Percentiles rank a stretch among this genome's conserved stretches.
phyloP scores from a whole-genome alignment of 2,113 vertebrate genomes.

The Tetrax tetrax region DNA sequence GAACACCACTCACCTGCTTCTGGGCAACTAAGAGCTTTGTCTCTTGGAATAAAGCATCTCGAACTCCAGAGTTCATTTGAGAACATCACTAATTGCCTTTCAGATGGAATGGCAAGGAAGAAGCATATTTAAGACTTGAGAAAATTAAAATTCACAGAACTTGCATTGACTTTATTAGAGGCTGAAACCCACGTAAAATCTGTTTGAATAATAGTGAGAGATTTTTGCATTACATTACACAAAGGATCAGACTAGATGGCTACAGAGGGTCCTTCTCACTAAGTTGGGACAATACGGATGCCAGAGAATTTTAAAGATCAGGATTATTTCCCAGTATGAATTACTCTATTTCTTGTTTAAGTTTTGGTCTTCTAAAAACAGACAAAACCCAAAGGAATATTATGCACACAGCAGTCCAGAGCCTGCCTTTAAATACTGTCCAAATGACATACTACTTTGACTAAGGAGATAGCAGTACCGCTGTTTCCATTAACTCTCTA shows the following conservation, averaged over 20 bases:
- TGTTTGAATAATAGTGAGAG: neutral
- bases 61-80: neutral
- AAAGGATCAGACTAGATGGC: neutral
- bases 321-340: neutral
- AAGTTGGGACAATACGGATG: neutral
- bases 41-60: neutral
- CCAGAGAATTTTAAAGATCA: neutral
- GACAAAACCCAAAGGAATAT: constrained; percentile 11
- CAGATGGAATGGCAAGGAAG: neutral
- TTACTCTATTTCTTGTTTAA: neutral
- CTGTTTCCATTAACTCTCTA: constrained; percentile 6
- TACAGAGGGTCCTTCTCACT: neutral
- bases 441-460: constrained; percentile 18
- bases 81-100: neutral
- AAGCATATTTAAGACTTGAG: neutral
- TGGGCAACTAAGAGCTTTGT: neutral
- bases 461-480: constrained; percentile 31
- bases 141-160: neutral
- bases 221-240: neutral
- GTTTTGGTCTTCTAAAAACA: neutral
- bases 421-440: neutral
- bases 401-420: constrained; percentile 12
- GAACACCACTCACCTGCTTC: neutral
- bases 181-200: neutral
- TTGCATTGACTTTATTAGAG: neutral